phyloP scores from a whole-genome alignment of 2,113 vertebrate species.

The Nesospiza acunhae region DNA sequence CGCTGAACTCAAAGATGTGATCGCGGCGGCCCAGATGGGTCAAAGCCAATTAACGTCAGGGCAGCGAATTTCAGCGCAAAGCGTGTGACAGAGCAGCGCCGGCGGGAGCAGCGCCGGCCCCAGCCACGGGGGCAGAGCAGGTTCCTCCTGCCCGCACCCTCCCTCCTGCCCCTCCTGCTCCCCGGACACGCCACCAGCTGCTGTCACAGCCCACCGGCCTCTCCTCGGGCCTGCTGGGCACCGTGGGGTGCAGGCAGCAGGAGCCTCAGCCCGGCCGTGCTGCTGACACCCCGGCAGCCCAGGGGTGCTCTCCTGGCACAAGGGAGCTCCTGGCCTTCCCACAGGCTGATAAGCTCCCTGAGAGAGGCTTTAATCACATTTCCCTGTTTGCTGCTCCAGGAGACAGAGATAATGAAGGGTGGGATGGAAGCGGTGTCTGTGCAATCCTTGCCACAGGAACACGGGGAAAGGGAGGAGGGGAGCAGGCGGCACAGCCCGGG shows the following conservation, averaged over 20 bases:
- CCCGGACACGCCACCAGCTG: neutral
- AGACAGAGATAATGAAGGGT: neutral
- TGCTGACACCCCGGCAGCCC: neutral
- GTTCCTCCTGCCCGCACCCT: neutral
- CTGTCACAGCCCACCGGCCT: neutral
- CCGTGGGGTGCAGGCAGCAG: fast-evolving
- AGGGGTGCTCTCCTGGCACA: neutral
- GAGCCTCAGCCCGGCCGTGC: neutral
- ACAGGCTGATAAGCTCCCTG: neutral
- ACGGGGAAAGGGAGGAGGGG: neutral
- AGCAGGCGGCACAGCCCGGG: fast-evolving
- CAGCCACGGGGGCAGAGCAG: fast-evolving
- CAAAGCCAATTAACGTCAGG: neutral
- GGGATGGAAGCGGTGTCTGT: neutral
- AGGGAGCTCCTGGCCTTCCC: neutral
- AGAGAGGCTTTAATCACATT: neutral
- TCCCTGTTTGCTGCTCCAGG: neutral
- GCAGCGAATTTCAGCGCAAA: neutral
- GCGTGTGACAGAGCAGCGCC: neutral
- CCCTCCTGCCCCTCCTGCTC: neutral
- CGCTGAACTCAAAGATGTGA: neutral
- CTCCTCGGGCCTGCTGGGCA: neutral
- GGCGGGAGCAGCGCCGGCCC: fast-evolving
- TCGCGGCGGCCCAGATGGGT: neutral
- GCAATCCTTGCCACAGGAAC: neutral